Conservation (phyloP, 2,797 vertebrate species). For the Catostomus latipinnis region DNA sequence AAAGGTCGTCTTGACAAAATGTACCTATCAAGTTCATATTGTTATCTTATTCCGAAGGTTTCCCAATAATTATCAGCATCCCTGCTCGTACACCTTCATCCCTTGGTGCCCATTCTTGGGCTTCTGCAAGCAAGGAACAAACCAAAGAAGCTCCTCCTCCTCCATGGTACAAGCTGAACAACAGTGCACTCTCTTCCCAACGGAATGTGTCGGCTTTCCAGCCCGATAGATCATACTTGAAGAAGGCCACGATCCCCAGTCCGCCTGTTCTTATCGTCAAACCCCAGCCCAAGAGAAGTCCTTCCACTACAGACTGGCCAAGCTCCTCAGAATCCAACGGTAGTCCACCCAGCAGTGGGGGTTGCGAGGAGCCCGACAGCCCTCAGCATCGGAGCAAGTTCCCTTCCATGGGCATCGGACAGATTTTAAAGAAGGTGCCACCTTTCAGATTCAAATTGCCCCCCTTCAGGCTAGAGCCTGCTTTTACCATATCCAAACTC, state of each 20-base stretch:
- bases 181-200: constrained; percentile 87
- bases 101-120: constrained; percentile 81
- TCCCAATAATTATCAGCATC: constrained; percentile 59
- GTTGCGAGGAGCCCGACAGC: constrained; percentile 86
- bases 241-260: constrained; percentile 84
- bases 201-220: constrained; percentile 85
- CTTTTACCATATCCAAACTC: constrained; percentile 84
- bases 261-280: constrained; percentile 85
- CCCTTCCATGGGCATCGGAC: constrained; percentile 95
- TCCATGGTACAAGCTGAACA: constrained; percentile 89
- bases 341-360: constrained; percentile 73
- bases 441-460: constrained; percentile 78
- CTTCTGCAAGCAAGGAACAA: constrained; percentile 83
- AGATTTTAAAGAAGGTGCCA: constrained; percentile 87
- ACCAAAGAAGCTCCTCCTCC: constrained; percentile 84
- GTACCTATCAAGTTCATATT: no score
- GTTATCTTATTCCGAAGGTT: constrained; percentile 65
- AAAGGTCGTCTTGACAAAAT: no score
- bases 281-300: constrained; percentile 85
- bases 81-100: constrained; percentile 76
- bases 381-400: constrained; percentile 93
- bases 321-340: constrained; percentile 83
- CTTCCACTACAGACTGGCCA: constrained; percentile 77
- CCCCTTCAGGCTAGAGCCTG: constrained; percentile 79
- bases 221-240: constrained; percentile 85